Base-by-base conservation (phyloP, 37 sponge, comb jelly and placozoan species). In the Chondrosia reniformis region DNA sequence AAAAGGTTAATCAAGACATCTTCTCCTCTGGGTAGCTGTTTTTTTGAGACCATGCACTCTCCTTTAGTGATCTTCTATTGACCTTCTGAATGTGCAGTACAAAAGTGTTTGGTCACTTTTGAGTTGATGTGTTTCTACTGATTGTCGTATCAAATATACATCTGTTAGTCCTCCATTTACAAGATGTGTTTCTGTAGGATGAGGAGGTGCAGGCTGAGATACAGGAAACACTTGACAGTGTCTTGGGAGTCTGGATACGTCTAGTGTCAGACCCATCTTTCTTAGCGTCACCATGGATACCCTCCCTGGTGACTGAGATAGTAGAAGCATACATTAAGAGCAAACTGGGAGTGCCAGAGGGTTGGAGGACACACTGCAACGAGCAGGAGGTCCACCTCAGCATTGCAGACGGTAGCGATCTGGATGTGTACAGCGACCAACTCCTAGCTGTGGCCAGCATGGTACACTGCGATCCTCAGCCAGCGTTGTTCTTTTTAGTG, bases 301-400 rank as follows among this genome's bases (percentile, higher is more conserved):
- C 30, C 32, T 67, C 75, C 22, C 69, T 76, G 1, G 32, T 57
- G 32, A 40, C 41, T 0, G 56, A 55, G 2, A 44, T 91, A 33
- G 63, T 91, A 37, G 44, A 79, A 24, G 77, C 86, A 3, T 91
- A 83, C 57, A 13, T 91, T 32, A 73, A 83, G 67, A 83, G 87
- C 78, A 91, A 91, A 54, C 87, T 91, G 8, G 46, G 67, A 0
- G 52, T 80, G 21, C 91, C 91, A n/a, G 52, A 65, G 5, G 91
- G 89, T 1, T 89, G 89, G 89, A 67, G 80, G 63, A 21, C 38
- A 6, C 42, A 58, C 5, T 40, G 40, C 24, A 81, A 79, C 17
- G 81, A 59, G 24, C 58, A 22, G 1, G 89, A 87, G 65, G 39
- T 76, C 10, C 13, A 55, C 3, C 69, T 84, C 38, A 15, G 75